These are phyloP conservation scores for Sebastolobus altivelis DNA, from an alignment of 2,797 vertebrate genomes.

Conservation along the genomic window DNA sequence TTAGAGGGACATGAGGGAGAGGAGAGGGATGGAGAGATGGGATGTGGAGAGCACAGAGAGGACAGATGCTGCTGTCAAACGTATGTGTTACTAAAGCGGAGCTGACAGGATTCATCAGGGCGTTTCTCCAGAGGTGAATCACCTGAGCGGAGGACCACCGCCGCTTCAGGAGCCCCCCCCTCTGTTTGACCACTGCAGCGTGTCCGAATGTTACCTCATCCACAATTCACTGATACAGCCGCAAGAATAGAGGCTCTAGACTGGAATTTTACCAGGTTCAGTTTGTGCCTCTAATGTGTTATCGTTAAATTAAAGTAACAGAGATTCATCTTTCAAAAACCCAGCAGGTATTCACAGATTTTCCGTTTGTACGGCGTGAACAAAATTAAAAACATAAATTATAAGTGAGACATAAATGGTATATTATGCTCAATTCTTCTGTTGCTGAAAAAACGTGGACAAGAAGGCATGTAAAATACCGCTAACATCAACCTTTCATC, in stretches of 20 bases:
- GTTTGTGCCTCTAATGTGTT: not conserved
- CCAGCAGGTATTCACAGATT: too few relatives aligned
- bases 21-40: not conserved
- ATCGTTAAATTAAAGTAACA: not conserved
- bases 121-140: conserved; percentile 56
- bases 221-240: not conserved
- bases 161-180: not conserved
- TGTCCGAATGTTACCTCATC: not conserved
- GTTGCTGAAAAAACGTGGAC: not conserved
- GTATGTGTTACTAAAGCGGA: conserved; percentile 55
- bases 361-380: not conserved
- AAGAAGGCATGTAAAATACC: not conserved
- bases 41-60: conserved; percentile 3
- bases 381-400: not conserved
- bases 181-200: conserved; percentile 6
- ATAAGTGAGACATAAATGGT: not conserved
- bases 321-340: not conserved
- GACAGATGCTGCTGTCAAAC: conserved; percentile 48
- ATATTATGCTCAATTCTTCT: not conserved
- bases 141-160: conserved; percentile 36
- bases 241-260: not conserved
- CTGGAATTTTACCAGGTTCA: not conserved
- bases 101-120: conserved; percentile 59
- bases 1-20: not conserved
- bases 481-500: not conserved